Percentiles rank a stretch among this genome's conserved stretches.
phyloP scores from a whole-genome alignment of 2,797 vertebrate species.

The Chanos chanos region DNA sequence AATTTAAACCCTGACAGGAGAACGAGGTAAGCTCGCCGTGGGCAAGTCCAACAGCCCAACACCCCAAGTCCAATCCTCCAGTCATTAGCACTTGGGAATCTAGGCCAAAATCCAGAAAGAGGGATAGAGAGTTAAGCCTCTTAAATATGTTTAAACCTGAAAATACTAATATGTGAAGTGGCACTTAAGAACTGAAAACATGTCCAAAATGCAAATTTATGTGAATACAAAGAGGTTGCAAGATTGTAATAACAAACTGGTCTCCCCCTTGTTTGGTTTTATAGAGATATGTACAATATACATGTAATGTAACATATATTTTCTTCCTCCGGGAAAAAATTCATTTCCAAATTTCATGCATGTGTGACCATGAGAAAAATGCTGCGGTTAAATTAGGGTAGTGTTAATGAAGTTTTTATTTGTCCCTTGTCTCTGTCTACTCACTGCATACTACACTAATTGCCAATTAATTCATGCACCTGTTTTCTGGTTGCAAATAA shows the following conservation, averaged over 20 bases:
- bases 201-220: constrained; percentile 44
- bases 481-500: constrained; percentile 64
- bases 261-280: constrained; percentile 6
- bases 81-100: constrained; percentile 63
- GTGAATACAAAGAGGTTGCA: constrained; percentile 21
- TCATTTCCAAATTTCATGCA: constrained; percentile 22
- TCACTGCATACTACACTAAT: constrained; percentile 53
- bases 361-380: constrained; percentile 40
- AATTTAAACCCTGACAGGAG: constrained; percentile 49
- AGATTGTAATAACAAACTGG: constrained; percentile 1
- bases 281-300: constrained; percentile 39
- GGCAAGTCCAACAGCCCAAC: constrained; percentile 52
- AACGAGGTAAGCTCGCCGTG: constrained; percentile 39
- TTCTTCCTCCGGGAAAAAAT: constrained; percentile 1
- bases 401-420: constrained; percentile 56
- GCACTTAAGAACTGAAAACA: constrained; percentile 23
- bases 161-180: constrained; percentile 31
- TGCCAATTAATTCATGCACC: constrained; percentile 70
- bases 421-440: constrained; percentile 15
- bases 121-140: constrained; percentile 37
- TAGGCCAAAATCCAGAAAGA: constrained; percentile 60
- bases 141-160: constrained; percentile 41
- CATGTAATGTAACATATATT: constrained; percentile 36
- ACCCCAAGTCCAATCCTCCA: constrained; percentile 50
- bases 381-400: constrained; percentile 60